A percentile compares a stretch with the other conserved stretches of the same genome.
Conservation (phyloP, 2,888 invertebrate species). For the Leucophora obtusa region DNA sequence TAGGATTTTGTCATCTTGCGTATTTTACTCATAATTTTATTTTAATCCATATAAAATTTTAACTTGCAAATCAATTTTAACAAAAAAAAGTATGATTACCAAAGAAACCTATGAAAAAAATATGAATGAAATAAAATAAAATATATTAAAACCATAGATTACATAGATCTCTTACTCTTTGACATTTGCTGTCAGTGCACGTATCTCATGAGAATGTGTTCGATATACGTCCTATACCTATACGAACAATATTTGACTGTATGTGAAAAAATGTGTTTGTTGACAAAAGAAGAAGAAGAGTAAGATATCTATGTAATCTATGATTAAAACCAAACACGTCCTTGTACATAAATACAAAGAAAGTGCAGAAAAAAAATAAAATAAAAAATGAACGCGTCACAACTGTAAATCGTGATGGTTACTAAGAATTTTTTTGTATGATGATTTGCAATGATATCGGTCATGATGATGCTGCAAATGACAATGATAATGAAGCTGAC, state of each 20-base stretch:
- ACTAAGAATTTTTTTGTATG: conserved; percentile 2
- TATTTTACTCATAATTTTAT: too few relatives aligned
- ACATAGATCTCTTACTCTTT: too few relatives aligned
- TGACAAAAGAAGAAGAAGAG: too few relatives aligned
- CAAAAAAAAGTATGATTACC: conserved; percentile 23
- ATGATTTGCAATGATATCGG: conserved; percentile 17
- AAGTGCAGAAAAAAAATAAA: conserved; percentile 54
- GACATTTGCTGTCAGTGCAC: too few relatives aligned
- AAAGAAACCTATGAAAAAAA: conserved; percentile 22
- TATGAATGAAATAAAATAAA: conserved; percentile 1
- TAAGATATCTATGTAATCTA: too few relatives aligned
- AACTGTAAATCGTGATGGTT: conserved; percentile 30
- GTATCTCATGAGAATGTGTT: too few relatives aligned
- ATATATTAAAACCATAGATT: not conserved
- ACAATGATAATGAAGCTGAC: conserved; percentile 13
- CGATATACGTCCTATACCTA: too few relatives aligned
- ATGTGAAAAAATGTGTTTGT: too few relatives aligned
- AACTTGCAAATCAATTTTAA: too few relatives aligned
- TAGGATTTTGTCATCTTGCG: too few relatives aligned
- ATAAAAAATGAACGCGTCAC: conserved; percentile 34
- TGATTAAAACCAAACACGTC: conserved; percentile 46
- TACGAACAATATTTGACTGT: too few relatives aligned
- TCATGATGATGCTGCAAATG: conserved; percentile 8
- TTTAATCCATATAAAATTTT: too few relatives aligned
- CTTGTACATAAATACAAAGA: conserved; percentile 42